Base-by-base conservation (phyloP, 1,140 invertebrate species). In the Hycleus phaleratus region DNA sequence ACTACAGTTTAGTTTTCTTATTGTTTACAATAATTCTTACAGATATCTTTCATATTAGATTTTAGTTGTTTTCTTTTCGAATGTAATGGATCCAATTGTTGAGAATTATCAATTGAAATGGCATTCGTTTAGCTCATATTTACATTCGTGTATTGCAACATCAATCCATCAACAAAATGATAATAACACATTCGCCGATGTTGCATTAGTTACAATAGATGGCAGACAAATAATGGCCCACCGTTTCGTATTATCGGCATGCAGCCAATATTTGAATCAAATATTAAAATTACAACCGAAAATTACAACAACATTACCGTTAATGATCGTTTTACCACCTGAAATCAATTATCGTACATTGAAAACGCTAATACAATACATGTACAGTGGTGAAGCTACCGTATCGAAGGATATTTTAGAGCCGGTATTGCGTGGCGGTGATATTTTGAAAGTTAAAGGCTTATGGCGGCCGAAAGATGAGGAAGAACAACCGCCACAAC, bases 91-190 rank as follows among this genome's bases (percentile, higher is more conserved):
- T 7, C 56, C 61, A 50, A 62, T 66, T 9, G 64, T 67, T 38
- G 88, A 90, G 70, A 91, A 89, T 65, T 91, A 91, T 72, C 88
- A 90, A 73, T 77, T 91, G 11, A 90, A 91, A 79, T 91, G 89
- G 89, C 87, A 89, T 71, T 90, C 87, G 54, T 88, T 90, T 74
- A 82, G 83, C 63, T 81, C 82, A 24, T 86, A 90, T 76, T 76
- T 91, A 60, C 88, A 90, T 73, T 84, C 84, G 54, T 88, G 87
- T 39, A 85, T 93, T 49, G 86, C 88, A 40, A 83, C 84, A 10
- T 75, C 92, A 58, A 80, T 90, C 18, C 18, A 18, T 18, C 18
- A 18, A 32, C 82, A 85, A 44, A 66, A 64, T 26, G 88, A 85
- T 60, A 18, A 18, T 18, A 18, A 18, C 18, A 82, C 86, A 43